These are phyloP conservation scores for Gryon sp. DNA, from an alignment of 1,140 invertebrate species.

Conservation along the genomic window DNA sequence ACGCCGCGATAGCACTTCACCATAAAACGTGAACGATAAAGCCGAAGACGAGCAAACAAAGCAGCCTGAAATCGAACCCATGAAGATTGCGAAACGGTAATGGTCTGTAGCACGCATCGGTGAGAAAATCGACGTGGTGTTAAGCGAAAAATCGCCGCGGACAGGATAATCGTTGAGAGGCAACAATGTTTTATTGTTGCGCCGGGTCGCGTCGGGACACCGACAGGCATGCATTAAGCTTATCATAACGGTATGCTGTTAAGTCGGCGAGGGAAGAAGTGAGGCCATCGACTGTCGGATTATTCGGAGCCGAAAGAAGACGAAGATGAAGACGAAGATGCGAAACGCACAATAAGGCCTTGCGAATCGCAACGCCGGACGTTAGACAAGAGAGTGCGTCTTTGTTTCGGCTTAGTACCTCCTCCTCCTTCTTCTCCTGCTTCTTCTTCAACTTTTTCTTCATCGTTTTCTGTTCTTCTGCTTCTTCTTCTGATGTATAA, in stretches of 20 bases:
- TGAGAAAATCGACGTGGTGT: constrained; percentile 55
- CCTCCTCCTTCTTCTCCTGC: no score
- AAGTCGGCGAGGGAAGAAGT: constrained; percentile 29
- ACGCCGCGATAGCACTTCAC: neutral
- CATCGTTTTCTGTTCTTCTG: no score
- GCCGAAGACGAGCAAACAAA: neutral
- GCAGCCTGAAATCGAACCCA: constrained; percentile 5
- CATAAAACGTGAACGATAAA: constrained; percentile 14
- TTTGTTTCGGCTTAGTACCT: constrained; percentile 45
- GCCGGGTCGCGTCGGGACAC: constrained; percentile 72
- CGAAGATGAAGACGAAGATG: no score
- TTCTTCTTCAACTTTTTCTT: no score
- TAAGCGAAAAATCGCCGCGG: constrained; percentile 50
- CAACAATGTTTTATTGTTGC: constrained; percentile 80
- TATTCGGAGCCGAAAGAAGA: constrained; percentile 49
- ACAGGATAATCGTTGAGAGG: constrained; percentile 73
- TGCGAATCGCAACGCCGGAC: constrained; percentile 47
- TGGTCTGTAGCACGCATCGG: constrained; percentile 22
- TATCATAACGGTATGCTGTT: constrained; percentile 69
- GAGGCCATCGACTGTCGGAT: constrained; percentile 62
- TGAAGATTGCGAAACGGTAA: constrained; percentile 24
- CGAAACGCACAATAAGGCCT: constrained; percentile 60
- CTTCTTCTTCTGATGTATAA: neutral
- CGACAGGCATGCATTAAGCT: constrained; percentile 76
- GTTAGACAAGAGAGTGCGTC: constrained; percentile 53